A percentile compares a stretch with the other conserved stretches of the same genome.
These are phyloP conservation scores for Rousettus madagascariensis DNA, from an alignment of 2,797 vertebrate genomes.

Conservation along the genomic window DNA sequence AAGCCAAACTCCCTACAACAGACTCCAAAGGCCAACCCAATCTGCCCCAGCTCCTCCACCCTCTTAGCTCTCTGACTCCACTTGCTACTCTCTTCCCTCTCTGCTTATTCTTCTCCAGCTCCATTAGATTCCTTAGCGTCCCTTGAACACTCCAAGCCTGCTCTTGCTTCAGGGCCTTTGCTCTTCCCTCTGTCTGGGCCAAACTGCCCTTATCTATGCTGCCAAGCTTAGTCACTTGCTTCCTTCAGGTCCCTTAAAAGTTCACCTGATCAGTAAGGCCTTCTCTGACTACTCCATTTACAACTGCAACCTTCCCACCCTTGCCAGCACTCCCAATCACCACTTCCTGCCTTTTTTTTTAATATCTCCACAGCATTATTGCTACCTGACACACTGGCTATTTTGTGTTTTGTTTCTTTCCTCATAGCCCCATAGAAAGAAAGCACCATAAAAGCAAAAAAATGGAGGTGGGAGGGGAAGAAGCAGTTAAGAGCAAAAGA, in stretches of 20 bases:
- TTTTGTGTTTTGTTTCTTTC: conserved; percentile 13
- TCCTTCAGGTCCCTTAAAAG: neutral
- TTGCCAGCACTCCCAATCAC: neutral
- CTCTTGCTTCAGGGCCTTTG: neutral
- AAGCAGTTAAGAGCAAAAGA: neutral
- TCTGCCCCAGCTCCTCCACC: neutral
- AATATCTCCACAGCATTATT: neutral
- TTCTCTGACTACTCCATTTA: neutral
- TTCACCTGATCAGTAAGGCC: neutral
- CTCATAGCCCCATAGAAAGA: neutral
- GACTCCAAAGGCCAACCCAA: neutral
- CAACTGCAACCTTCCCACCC: neutral
- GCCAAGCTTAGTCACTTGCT: neutral
- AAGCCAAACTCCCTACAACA: neutral
- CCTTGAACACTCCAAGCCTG: neutral
- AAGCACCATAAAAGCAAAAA: neutral
- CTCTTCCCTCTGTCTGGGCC: neutral
- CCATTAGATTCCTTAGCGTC: neutral
- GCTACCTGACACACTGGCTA: neutral
- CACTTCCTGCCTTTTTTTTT: neutral
- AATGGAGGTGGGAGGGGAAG: neutral
- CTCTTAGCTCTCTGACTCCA: neutral
- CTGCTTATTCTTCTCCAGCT: neutral
- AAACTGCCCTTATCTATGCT: neutral
- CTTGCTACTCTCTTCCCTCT: neutral